A percentile compares a stretch with the other conserved stretches of the same genome.
Conservation (phyloP, 2,113 vertebrate genomes). For the Edolisoma coerulescens region DNA sequence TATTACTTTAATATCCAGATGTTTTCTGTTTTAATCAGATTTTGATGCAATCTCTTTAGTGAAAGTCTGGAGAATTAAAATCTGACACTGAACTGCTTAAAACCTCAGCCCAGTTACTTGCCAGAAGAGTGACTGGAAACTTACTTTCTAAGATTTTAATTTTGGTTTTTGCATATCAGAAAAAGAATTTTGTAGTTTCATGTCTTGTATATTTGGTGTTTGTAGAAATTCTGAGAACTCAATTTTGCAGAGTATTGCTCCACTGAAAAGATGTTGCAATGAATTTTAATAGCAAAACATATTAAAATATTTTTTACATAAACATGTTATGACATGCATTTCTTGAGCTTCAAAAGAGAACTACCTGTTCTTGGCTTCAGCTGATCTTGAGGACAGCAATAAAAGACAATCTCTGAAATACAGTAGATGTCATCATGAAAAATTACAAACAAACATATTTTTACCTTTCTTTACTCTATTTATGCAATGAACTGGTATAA, state of each 20-base stretch:
- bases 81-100: slow-evolving; percentile 4
- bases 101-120: background rate
- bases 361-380: background rate
- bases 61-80: slow-evolving; percentile 8
- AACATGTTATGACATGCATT: background rate
- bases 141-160: background rate
- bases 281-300: background rate
- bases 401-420: background rate
- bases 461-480: background rate
- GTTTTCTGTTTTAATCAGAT: slow-evolving; percentile 29
- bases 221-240: background rate
- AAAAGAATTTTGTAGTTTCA: background rate
- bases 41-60: slow-evolving; percentile 8
- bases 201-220: background rate
- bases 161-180: background rate
- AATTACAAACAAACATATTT: background rate
- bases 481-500: background rate
- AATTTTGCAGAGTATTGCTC: background rate
- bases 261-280: background rate
- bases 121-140: background rate
- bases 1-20: background rate
- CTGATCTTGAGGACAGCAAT: background rate
- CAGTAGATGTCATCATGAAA: background rate
- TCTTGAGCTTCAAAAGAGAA: background rate
- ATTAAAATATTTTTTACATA: background rate